These are phyloP conservation scores for Lampropteryx suffumata DNA, from an alignment of 2,888 invertebrate genomes.

Conservation along the genomic window DNA sequence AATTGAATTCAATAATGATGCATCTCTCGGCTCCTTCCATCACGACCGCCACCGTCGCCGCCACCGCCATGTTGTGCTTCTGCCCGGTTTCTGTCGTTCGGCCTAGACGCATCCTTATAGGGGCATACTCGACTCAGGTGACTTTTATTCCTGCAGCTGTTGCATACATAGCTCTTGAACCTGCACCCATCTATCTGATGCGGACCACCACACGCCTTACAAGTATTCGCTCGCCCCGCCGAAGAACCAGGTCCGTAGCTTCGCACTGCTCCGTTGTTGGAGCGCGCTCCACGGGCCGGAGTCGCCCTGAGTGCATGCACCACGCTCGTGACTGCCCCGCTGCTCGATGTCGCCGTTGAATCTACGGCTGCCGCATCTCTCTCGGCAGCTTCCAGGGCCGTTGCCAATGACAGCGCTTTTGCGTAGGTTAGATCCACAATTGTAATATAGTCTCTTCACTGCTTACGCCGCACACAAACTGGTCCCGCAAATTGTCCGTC, in stretches of 20 bases:
- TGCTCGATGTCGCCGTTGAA: too few relatives aligned
- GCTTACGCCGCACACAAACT: neutral
- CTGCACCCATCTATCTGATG: neutral
- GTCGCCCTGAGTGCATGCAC: too few relatives aligned
- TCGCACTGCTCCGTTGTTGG: too few relatives aligned
- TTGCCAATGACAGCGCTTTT: constrained; percentile 2
- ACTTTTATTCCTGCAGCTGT: constrained; percentile 15
- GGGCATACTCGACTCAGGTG: constrained; percentile 27
- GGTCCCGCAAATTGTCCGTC: neutral
- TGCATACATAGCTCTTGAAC: neutral
- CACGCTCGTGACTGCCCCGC: too few relatives aligned
- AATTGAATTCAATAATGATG: too few relatives aligned
- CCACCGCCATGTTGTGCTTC: too few relatives aligned
- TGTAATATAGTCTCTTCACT: constrained; percentile 23
- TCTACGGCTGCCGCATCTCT: constrained; percentile 12
- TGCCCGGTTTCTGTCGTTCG: too few relatives aligned
- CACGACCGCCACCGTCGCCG: neutral
- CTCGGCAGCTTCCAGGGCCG: constrained; percentile 17
- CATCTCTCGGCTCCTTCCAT: too few relatives aligned
- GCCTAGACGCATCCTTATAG: too few relatives aligned
- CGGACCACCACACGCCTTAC: neutral
- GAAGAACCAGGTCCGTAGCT: too few relatives aligned
- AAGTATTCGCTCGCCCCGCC: neutral
- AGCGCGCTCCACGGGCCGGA: too few relatives aligned
- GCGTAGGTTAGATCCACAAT: constrained; percentile 7